These are phyloP conservation scores for Speoplatyrhinus poulsoni DNA, from an alignment of 2,113 vertebrate genomes.

Conservation along the genomic window DNA sequence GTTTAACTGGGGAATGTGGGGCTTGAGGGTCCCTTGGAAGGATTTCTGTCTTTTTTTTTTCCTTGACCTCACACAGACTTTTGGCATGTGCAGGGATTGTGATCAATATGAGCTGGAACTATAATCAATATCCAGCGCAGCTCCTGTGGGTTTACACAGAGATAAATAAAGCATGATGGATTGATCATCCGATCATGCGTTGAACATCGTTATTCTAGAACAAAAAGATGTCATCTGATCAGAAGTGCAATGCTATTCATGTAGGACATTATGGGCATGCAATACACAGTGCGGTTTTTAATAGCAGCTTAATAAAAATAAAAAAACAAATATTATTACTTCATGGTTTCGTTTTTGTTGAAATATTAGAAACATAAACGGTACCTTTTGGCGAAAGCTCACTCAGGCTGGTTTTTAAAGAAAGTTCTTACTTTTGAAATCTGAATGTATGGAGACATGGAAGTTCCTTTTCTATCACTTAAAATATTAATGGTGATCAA, in stretches of 20 bases:
- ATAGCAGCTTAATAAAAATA: not conserved
- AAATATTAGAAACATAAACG: not conserved
- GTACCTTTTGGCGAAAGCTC: not conserved
- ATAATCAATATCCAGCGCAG: not conserved
- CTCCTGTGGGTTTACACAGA: too few species aligned
- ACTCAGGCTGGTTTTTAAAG: slow-evolving; percentile 15
- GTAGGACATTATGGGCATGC: slow-evolving; percentile 18
- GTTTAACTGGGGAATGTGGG: slow-evolving; percentile 73
- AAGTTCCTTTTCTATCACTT: slow-evolving; percentile 50
- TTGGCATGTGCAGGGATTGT: slow-evolving; percentile 48
- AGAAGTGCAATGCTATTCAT: slow-evolving; percentile 20
- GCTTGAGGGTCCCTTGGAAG: slow-evolving; percentile 61
- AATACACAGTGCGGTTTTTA: not conserved
- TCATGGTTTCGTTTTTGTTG: not conserved
- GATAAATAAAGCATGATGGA: too few species aligned
- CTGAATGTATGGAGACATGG: not conserved
- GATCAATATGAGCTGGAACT: slow-evolving; percentile 69
- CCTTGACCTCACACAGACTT: slow-evolving; percentile 64
- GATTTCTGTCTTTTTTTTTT: slow-evolving; percentile 48
- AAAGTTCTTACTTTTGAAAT: slow-evolving; percentile 3
- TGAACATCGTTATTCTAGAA: slow-evolving; percentile 12
- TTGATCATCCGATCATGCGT: too few species aligned
- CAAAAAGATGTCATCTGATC: slow-evolving; percentile 40
- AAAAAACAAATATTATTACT: not conserved
- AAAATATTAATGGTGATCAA: slow-evolving; percentile 57